Evolutionary conservation across 2,888 invertebrate species (phyloP).

Genomic region (Willowsia nigromaculata): DNA sequence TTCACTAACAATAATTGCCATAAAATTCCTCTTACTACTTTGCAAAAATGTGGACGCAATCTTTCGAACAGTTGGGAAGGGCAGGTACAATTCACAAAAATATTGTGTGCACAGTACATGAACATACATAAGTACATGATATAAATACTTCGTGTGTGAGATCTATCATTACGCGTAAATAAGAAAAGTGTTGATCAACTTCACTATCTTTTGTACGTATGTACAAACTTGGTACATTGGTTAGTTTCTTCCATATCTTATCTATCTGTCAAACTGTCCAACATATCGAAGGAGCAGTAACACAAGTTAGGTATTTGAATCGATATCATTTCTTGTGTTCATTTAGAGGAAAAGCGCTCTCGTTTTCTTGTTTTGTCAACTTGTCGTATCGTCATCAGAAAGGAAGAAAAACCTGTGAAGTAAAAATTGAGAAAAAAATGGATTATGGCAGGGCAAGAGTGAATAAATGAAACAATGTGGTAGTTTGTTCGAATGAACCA

Average conservation of each 20-base stretch:
- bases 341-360: slow-evolving; percentile 45
- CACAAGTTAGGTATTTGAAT: slow-evolving; percentile 54
- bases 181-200: slow-evolving; percentile 22
- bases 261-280: slow-evolving; percentile 65
- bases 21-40: slow-evolving; percentile 22
- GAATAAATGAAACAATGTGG: not conserved
- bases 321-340: slow-evolving; percentile 36
- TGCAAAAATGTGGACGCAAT: slow-evolving; percentile 41
- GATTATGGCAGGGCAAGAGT: slow-evolving; percentile 5
- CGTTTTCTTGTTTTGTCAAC: slow-evolving; percentile 59
- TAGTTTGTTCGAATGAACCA: not conserved
- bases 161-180: too few relatives aligned
- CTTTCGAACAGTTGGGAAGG: slow-evolving; percentile 67
- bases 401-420: slow-evolving; percentile 45
- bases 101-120: not conserved
- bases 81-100: slow-evolving; percentile 39
- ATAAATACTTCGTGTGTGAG: too few relatives aligned
- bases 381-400: slow-evolving; percentile 22
- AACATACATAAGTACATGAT: not conserved
- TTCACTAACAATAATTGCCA: slow-evolving; percentile 45
- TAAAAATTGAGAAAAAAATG: slow-evolving; percentile 42
- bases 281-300: slow-evolving; percentile 17
- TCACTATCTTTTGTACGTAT: not conserved
- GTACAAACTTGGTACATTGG: slow-evolving; percentile 20
- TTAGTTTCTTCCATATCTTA: slow-evolving; percentile 64